Evolutionary conservation across 1,140 invertebrate species (phyloP), one percentile per base, ranked within the genome.

Genomic region (Macrotrachela quadricornifera): DNA sequence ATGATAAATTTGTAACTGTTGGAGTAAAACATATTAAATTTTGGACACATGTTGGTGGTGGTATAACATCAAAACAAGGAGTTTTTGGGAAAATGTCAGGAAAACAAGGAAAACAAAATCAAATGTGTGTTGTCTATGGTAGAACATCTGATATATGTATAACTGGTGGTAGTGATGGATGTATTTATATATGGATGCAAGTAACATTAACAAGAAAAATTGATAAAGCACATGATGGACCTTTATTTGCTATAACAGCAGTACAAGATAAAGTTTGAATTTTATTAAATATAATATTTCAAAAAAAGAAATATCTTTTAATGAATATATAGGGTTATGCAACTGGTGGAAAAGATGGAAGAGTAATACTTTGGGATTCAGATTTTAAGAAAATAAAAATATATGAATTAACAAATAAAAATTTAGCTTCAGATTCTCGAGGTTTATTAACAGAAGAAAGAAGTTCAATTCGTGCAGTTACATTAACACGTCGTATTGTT

Each of bases 21-120:
- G 69, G 69, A 42, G 60, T 68, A 8, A 70, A 70, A 57, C 67
- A 68, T 57, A 69, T 71, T 57, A 70, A 69, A 57, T 71, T 70
- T 61, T 71, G 69, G 69, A 64, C 57, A 41, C 67, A 69, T 58
- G 60, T 65, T 60, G 69, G 68, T 52, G 68, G 65, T 46, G 68
- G 68, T 36, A 69, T 70, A 54, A 69, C 67, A 3, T 68, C 68
- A 1, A 63, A 62, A 42, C 56, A 68, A 41, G 69, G 69, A 30
- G 64, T 65, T 0, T 63, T 71, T 57, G 68, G 67, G 38, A 66
- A 65, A 48, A 16, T 46, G 16, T 48, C 53, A 12, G 11, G n/a
- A 14, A 56, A 65, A 13, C 67, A 68, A 60, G 11, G 18, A 6
- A 56, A 65, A 13, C 67, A 68, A 60, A 68, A 64, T 45, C 67